Percentiles rank a stretch among this genome's conserved stretches.
Conservation (phyloP, 2,888 invertebrate genomes). For the Sinopyrophorus schimmeli region DNA sequence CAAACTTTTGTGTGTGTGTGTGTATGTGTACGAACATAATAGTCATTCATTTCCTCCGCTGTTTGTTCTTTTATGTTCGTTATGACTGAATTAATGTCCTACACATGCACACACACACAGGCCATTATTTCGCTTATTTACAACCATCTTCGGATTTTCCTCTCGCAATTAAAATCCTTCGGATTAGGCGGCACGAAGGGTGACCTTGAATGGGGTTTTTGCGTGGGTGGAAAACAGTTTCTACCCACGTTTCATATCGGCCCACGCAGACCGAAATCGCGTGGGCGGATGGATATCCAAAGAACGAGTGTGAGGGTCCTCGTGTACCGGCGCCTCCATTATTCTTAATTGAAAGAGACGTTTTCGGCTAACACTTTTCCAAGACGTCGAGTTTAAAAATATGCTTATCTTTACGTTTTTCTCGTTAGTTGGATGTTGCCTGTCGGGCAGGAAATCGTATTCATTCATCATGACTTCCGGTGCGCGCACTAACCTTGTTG, state of each 20-base stretch:
- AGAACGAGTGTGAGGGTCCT: slow-evolving; percentile 20
- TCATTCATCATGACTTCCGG: slow-evolving; percentile 44
- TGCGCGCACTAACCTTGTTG: slow-evolving; percentile 38
- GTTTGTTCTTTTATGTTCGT: slow-evolving; percentile 17
- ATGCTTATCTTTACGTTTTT: no score
- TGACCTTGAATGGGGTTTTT: slow-evolving; percentile 28
- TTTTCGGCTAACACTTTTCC: no score
- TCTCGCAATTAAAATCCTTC: no score
- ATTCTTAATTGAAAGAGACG: no score
- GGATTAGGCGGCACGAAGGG: slow-evolving; percentile 21
- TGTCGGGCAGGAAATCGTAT: slow-evolving; percentile 44
- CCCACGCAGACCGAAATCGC: slow-evolving; percentile 21
- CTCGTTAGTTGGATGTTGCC: slow-evolving; percentile 35
- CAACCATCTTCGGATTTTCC: no score
- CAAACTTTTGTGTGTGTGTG: no score
- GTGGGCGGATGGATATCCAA: slow-evolving; percentile 25
- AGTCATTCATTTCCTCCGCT: slow-evolving; percentile 38
- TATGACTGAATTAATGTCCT: slow-evolving; percentile 11
- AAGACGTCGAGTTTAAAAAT: no score
- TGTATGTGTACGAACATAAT: slow-evolving; percentile 44
- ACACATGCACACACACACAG: no score
- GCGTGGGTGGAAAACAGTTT: slow-evolving; percentile 25
- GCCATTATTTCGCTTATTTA: no score
- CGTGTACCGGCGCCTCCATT: slow-evolving; percentile 11
- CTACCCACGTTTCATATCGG: slow-evolving; percentile 27